A percentile compares a stretch with the other conserved stretches of the same genome.
These are phyloP conservation scores for Ephialtes manifestator DNA, from an alignment of 2,888 invertebrate genomes.

Conservation along the genomic window DNA sequence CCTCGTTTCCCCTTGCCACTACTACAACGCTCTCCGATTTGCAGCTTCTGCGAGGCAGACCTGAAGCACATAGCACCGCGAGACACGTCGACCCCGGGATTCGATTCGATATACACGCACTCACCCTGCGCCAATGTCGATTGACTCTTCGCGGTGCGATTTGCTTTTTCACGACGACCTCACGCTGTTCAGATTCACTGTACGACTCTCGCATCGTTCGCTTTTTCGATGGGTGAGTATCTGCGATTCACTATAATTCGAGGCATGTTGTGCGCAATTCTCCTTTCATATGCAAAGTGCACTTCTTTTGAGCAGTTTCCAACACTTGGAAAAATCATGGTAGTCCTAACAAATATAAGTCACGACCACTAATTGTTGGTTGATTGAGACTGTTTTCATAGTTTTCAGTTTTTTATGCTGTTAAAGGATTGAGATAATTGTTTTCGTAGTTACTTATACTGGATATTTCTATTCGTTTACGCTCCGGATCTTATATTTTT, in stretches of 20 bases:
- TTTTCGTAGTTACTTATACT: too few relatives aligned
- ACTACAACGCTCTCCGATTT: not conserved
- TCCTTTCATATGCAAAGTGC: not conserved
- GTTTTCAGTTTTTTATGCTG: too few relatives aligned
- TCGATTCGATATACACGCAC: conserved; percentile 48
- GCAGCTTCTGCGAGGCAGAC: conserved; percentile 12
- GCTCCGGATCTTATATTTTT: not conserved
- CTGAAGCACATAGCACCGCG: conserved; percentile 1
- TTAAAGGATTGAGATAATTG: too few relatives aligned
- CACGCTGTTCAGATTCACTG: conserved; percentile 5
- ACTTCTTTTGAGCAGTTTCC: not conserved
- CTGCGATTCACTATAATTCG: conserved; percentile 8
- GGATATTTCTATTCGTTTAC: too few relatives aligned
- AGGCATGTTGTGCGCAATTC: not conserved
- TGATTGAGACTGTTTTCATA: too few relatives aligned
- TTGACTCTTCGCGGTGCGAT: conserved; percentile 53
- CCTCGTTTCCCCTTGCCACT: conserved; percentile 16
- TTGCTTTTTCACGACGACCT: conserved; percentile 33
- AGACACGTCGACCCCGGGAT: conserved; percentile 21
- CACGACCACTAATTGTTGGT: too few relatives aligned
- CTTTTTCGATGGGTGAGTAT: conserved; percentile 9
- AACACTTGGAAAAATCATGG: too few relatives aligned
- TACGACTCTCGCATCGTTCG: not conserved
- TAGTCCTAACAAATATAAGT: too few relatives aligned
- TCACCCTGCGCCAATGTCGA: conserved; percentile 40